Evolutionary conservation across 2,113 vertebrate species (phyloP), one percentile per base, ranked within the genome.

Genomic region (Pseudorhombus dupliciocellatus): DNA sequence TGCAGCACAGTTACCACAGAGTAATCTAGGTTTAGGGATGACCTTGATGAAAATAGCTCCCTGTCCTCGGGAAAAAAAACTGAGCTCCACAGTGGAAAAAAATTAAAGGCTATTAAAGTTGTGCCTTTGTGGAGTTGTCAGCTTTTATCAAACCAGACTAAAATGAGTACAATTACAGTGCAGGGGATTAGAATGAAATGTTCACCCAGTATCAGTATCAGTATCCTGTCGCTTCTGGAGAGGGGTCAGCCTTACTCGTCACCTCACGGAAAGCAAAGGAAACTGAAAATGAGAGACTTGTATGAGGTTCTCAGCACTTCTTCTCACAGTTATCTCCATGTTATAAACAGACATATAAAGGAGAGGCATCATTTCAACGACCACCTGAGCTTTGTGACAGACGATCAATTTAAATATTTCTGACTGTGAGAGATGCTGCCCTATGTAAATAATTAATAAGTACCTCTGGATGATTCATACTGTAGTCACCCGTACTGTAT

Each of bases 31-130:
- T 82, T 80, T 73, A 74, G 72, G 42, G 57, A 65, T 73, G 80
- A 89, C 89, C 87, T 88, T 88, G 86, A 84, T 83, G 37, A 73
- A 73, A 83, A 79, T 67, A 69, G 68, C 37, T 37, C 31, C 6
- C 24, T 20, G 73, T 77, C 75, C 75, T 74, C 52, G 4, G 54
- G 15, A 4, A 7, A 18, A 18, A 73, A 56, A 80, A 80, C 80
- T 31, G 24, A 78, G 63, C 51, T 59, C 6, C 7, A 26, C 66
- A 3, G 4, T 72, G 31, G 12, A 54, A 18, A 76, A 56, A 73
- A 83, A 84, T 82, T 52, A 74, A 50, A 79, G 68, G 70, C 71
- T 74, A 87, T 84, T 81, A 72, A 64, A 70, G 72, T 51, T 56
- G 71, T 51, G 70, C 66, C 65, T 84, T 84, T 83, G 52, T 77